Base-by-base conservation (phyloP, 2,113 vertebrate species). In the Oenanthe melanoleuca region DNA sequence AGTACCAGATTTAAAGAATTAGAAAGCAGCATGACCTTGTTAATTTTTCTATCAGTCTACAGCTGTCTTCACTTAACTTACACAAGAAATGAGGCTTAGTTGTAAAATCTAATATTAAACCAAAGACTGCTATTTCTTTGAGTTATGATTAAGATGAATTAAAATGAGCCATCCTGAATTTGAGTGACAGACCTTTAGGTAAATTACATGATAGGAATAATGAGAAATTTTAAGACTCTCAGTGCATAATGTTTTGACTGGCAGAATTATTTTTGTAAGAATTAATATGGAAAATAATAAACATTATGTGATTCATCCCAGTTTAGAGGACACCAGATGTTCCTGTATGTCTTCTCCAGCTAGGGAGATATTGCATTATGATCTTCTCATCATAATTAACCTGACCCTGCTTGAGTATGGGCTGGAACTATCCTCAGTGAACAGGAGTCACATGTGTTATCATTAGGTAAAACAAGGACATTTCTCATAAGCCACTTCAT, bases 11-110 rank as follows among this genome's bases (percentile, higher is more conserved):
- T 71, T 78, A 91, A 95, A 84, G 80, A 91, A 72, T 72, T 93
- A 75, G 52, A 81, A 88, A 91, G 45, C n/a, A 75, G 29, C 49
- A 45, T 89, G 89, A 93, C 84, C 86, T 86, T 91, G 56, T 64
- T 95, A 93, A 81, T 92, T 92, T 92, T 97, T 83, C 67, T 56
- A 1, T 86, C 71, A 29, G 33, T 60, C 69, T 93, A 28, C 53
- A 86, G 47, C 18, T 86, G 34, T 59, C 45, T 91, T 93, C 34
- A 49, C 18, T 78, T 92, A 83, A 86, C 26, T 86, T 53, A 23
- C 9, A 26, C 0, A 5, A 61, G 59, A 86, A 93, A 70, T 0
- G 0, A 44, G 50, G 13, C 28, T 77, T 42, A 22, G 34, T 75
- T 67, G 60, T 86, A 57, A 90, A 81, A 73, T 84, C 38, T 81